Evolutionary conservation across 1,140 invertebrate species (phyloP).

Genomic region (Anoplophora glabripennis): DNA sequence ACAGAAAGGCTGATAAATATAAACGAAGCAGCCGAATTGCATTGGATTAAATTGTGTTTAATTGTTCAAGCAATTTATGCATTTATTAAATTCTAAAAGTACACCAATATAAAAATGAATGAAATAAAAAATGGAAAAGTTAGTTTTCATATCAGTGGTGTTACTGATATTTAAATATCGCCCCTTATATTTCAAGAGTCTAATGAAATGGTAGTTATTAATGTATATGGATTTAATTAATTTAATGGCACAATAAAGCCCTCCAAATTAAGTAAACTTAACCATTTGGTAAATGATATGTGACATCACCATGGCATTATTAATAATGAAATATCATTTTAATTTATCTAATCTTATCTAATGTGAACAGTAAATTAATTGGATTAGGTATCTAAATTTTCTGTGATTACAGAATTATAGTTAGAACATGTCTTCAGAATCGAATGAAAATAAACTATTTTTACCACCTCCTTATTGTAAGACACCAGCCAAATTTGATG

Average conservation of each 20-base stretch:
- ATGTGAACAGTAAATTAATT: slow-evolving; percentile 29
- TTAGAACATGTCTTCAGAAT: slow-evolving; percentile 18
- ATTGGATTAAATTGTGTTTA: too few species aligned
- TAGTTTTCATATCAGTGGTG: too few species aligned
- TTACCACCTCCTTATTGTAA: slow-evolving; percentile 34
- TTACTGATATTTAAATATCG: too few species aligned
- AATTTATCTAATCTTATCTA: slow-evolving; percentile 24
- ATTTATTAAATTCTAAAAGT: too few species aligned
- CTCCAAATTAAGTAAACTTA: slow-evolving; percentile 26
- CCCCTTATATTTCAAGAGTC: too few species aligned
- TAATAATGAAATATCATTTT: slow-evolving; percentile 33
- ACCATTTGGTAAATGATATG: slow-evolving; percentile 35
- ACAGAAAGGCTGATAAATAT: too few species aligned
- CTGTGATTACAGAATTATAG: slow-evolving; percentile 23
- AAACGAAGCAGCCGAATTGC: too few species aligned
- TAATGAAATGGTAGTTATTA: slow-evolving; percentile 18
- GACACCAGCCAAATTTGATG: slow-evolving; percentile 17
- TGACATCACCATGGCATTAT: slow-evolving; percentile 35
- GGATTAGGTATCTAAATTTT: slow-evolving; percentile 29
- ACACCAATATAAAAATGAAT: too few species aligned
- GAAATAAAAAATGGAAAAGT: too few species aligned
- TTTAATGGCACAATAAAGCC: slow-evolving; percentile 28
- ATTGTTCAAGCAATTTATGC: too few species aligned
- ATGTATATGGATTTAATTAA: slow-evolving; percentile 32
- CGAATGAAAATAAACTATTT: slow-evolving; percentile 25